These are phyloP conservation scores for Xestoiulus laeticollis DNA, from an alignment of 2,888 invertebrate genomes.

Conservation along the genomic window DNA sequence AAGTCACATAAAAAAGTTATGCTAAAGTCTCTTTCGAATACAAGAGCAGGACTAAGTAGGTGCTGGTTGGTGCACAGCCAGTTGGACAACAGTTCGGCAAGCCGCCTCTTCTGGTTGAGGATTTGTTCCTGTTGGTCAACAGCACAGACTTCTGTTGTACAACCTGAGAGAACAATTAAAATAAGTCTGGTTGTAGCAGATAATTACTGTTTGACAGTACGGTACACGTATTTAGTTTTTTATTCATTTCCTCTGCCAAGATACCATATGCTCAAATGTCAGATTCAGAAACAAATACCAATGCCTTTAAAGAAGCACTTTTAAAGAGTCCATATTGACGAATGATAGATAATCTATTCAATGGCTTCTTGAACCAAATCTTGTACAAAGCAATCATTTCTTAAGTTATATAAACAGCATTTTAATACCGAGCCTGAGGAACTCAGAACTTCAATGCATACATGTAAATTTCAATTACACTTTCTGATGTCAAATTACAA, in stretches of 20 bases:
- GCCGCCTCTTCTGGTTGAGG: slow-evolving; percentile 23
- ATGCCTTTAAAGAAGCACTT: neutral
- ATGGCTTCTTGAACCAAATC: too few relatives aligned
- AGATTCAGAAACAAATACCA: neutral
- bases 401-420: too few relatives aligned
- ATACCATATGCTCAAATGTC: neutral
- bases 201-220: slow-evolving; percentile 2
- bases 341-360: too few relatives aligned
- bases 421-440: too few relatives aligned
- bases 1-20: neutral
- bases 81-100: slow-evolving; percentile 3
- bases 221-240: neutral
- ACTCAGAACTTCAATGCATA: too few relatives aligned
- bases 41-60: slow-evolving; percentile 13
- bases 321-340: too few relatives aligned
- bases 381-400: too few relatives aligned
- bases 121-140: slow-evolving; percentile 6
- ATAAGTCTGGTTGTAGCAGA: neutral
- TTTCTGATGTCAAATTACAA: neutral
- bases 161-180: slow-evolving; percentile 34
- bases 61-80: slow-evolving; percentile 28
- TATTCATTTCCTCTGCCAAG: neutral
- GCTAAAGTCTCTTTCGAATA: slow-evolving; percentile 18
- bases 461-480: neutral
- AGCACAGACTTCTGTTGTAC: neutral